Evolutionary conservation across 1,140 invertebrate species (phyloP), one percentile per base, ranked within the genome.

Genomic region (Polypedilum vanderplanki): DNA sequence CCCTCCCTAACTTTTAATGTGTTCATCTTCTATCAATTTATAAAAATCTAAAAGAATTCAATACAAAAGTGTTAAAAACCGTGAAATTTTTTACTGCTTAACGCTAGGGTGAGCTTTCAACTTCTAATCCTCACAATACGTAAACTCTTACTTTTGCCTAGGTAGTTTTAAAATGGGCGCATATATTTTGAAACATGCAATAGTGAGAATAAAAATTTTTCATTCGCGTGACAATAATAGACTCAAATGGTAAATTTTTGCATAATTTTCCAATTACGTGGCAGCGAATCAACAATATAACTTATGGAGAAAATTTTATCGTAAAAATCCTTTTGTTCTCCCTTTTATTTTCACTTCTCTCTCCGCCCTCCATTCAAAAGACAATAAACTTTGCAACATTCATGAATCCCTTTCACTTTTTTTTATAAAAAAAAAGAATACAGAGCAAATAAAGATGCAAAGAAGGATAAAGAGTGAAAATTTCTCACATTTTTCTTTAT

Each of bases 41-140:
- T 22, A 70, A 18, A n/a, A 70, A 7, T 12, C 46, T 12, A 57
- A 57, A 33, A 57, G 12, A 57, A 57, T 57, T 57, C 8, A 18
- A 70, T 22, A 70, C 17, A 70, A 70, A 70, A 70, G 65, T 70
- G 65, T 70, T 70, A 70, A 70, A 70, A 70, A 70, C 65, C 65
- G 65, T 70, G 65, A 70, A 70, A 70, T 67, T 70, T 70, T 70
- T 70, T 18, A 70, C 24, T 33, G 24, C 24, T 33, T 33, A 33
- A 33, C 20, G 65, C n/a, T 18, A 18, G 65, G 65, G 65, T 70
- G 65, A 70, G 46, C 46, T 57, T 57, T 15, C 46, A 57, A 57
- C 46, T 15, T 57, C 46, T 70, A 70, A 70, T 70, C 65, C 65
- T 70, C 3, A 57, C 46, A 57, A 57, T 57, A n/a, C 12, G 10